Conservation (phyloP, 2,113 vertebrate species). For the Lepus timidus region DNA sequence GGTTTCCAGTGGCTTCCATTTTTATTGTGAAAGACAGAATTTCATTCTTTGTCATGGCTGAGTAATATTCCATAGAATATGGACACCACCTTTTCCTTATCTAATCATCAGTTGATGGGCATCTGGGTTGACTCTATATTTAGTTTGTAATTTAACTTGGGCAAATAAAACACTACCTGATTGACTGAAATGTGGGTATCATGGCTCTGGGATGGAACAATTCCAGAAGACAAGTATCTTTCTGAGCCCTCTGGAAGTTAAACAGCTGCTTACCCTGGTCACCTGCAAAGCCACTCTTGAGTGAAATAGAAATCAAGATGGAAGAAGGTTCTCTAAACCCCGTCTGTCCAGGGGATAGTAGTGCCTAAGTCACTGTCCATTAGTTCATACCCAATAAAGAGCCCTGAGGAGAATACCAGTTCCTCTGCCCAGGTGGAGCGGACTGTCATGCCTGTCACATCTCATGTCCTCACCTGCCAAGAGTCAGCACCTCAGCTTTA, state of each 20-base stretch:
- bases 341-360: not conserved
- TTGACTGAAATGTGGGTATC: not conserved
- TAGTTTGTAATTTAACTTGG: not conserved
- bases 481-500: not conserved
- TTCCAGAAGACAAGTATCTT: not conserved
- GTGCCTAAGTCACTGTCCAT: not conserved
- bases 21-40: too few species aligned
- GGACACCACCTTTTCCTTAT: too few species aligned
- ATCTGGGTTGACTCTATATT: too few species aligned
- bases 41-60: too few species aligned
- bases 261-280: not conserved
- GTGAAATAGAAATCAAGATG: not conserved
- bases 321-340: not conserved
- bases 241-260: not conserved
- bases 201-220: not conserved
- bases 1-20: too few species aligned
- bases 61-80: too few species aligned
- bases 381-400: conserved; percentile 1
- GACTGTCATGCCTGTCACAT: not conserved
- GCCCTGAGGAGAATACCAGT: not conserved
- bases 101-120: too few species aligned
- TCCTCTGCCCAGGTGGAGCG: not conserved
- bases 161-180: not conserved
- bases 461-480: not conserved
- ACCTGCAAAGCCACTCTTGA: not conserved